These are phyloP conservation scores for Cyrtonyx montezumae DNA, from an alignment of 2,113 vertebrate genomes.

Conservation along the genomic window DNA sequence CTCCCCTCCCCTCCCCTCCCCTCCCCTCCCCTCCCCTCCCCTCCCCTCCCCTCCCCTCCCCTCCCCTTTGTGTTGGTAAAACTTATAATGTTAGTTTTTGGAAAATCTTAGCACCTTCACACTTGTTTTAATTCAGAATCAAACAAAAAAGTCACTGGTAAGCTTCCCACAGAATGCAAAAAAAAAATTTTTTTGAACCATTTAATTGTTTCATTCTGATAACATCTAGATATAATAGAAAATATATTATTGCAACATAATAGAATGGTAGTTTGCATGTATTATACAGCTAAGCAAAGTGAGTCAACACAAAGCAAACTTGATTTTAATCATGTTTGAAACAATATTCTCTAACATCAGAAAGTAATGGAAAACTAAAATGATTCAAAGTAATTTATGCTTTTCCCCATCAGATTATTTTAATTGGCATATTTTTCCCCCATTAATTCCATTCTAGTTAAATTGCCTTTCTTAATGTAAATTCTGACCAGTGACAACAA, in stretches of 20 bases:
- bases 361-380: background rate
- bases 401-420: background rate
- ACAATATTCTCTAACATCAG: background rate
- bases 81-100: background rate
- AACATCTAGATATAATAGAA: conserved; percentile 5
- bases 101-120: background rate
- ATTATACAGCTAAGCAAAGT: background rate
- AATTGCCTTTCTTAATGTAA: background rate
- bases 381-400: background rate
- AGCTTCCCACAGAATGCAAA: background rate
- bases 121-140: background rate
- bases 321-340: conserved; percentile 1
- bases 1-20: no score
- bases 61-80: background rate
- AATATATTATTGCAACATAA: background rate
- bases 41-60: no score
- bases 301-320: background rate
- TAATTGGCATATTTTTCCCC: background rate
- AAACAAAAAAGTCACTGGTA: background rate
- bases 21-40: no score
- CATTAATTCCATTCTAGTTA: background rate
- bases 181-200: background rate
- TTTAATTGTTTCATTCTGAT: conserved; percentile 21
- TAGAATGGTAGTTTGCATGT: conserved; percentile 3
- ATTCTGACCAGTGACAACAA: background rate